Evolutionary conservation across 1,140 invertebrate species (phyloP).

Genomic region (Euwallacea fornicatus): DNA sequence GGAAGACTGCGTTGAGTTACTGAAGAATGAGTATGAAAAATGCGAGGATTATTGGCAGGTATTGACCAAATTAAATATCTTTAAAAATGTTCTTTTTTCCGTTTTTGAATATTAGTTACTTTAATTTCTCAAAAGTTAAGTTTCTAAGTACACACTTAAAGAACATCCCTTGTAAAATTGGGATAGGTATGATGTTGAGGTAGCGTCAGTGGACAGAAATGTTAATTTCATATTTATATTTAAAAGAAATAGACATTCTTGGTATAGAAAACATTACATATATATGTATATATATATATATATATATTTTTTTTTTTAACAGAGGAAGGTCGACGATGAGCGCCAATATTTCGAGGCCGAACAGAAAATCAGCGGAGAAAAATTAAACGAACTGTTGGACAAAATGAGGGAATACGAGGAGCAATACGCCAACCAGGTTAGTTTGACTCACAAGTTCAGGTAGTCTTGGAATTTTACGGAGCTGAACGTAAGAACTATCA

Average conservation of each 20-base stretch:
- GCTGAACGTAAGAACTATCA: background rate
- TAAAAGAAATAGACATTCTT: too few species aligned
- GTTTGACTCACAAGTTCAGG: constrained; percentile 28
- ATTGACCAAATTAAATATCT: background rate
- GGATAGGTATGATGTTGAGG: too few species aligned
- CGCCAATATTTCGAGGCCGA: constrained; percentile 73
- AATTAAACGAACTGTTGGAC: constrained; percentile 69
- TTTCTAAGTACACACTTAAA: too few species aligned
- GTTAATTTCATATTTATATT: too few species aligned
- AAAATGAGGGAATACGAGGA: constrained; percentile 82
- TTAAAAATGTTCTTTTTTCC: background rate
- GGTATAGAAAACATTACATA: background rate
- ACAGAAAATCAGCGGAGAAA: constrained; percentile 75
- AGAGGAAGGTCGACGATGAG: constrained; percentile 74
- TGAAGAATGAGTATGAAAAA: constrained; percentile 75
- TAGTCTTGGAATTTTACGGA: background rate
- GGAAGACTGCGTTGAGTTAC: constrained; percentile 70
- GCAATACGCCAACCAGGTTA: constrained; percentile 61
- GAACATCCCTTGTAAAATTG: too few species aligned
- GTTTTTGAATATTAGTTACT: too few species aligned
- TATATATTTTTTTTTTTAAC: constrained; percentile 4
- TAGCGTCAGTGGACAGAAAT: too few species aligned
- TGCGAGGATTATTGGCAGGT: constrained; percentile 83
- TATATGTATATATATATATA: background rate
- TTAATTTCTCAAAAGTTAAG: too few species aligned